A percentile compares a stretch with the other conserved stretches of the same genome.
Evolutionary conservation across 2,113 vertebrate genomes (phyloP).

Genomic region (Calypte anna): DNA sequence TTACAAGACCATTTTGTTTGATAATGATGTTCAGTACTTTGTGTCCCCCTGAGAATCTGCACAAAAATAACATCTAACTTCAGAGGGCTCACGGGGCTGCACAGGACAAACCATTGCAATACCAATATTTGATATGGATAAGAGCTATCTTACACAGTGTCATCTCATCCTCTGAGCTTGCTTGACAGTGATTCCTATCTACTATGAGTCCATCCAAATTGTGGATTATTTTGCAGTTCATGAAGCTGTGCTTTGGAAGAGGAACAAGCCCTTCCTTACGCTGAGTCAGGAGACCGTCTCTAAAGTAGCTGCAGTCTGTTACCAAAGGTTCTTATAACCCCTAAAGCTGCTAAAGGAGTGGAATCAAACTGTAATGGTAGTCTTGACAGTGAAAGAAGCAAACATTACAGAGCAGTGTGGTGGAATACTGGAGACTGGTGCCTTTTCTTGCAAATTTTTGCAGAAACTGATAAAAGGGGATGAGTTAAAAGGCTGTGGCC

Average conservation of each 20-base stretch:
- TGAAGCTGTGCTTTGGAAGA: background rate
- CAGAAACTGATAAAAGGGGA: background rate
- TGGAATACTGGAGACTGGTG: background rate
- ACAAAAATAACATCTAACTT: background rate
- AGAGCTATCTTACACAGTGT: background rate
- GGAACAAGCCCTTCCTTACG: background rate
- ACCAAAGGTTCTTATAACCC: background rate
- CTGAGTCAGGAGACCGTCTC: background rate
- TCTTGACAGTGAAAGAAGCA: background rate
- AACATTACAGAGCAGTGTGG: background rate
- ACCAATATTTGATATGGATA: background rate
- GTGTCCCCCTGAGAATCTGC: background rate
- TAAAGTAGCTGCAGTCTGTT: background rate
- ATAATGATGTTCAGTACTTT: background rate
- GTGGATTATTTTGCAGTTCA: background rate
- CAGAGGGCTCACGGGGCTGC: background rate
- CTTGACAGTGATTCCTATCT: background rate
- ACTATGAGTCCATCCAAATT: background rate
- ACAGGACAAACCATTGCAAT: background rate
- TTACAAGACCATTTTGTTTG: constrained; percentile 19
- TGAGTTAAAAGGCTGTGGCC: background rate
- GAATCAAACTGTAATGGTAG: background rate
- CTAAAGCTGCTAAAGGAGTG: background rate
- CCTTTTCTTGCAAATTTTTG: background rate
- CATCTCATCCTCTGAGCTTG: background rate